These are phyloP conservation scores for Tenebrosternarchus preto DNA, from an alignment of 2,113 vertebrate species.

Conservation along the genomic window DNA sequence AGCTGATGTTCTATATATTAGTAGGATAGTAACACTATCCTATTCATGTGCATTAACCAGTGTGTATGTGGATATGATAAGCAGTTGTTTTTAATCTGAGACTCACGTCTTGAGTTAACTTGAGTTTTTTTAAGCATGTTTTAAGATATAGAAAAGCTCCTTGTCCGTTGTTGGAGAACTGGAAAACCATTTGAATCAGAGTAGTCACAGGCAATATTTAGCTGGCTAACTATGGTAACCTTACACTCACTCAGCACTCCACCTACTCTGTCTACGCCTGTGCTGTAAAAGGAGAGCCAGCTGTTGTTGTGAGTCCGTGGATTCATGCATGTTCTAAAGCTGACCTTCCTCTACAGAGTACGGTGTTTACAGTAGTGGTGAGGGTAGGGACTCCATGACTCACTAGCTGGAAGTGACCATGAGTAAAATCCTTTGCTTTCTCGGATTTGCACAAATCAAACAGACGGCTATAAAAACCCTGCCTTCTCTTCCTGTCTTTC, in stretches of 20 bases:
- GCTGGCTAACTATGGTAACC: background rate
- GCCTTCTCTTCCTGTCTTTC: background rate
- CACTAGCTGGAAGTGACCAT: constrained; percentile 15
- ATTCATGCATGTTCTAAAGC: constrained; percentile 26
- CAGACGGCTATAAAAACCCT: constrained; percentile 8
- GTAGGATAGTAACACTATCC: no score
- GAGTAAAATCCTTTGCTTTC: constrained; percentile 23
- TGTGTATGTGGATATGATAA: no score
- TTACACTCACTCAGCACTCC: constrained; percentile 11
- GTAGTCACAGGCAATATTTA: constrained; percentile 18
- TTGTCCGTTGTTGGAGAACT: background rate
- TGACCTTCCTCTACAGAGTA: background rate
- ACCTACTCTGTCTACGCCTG: constrained; percentile 4
- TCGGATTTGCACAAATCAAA: constrained; percentile 39
- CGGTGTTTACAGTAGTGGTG: background rate
- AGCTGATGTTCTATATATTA: no score
- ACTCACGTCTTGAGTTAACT: background rate
- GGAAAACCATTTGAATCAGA: background rate
- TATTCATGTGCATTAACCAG: no score
- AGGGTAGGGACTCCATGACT: background rate
- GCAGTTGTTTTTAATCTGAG: no score
- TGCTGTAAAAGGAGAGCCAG: constrained; percentile 22
- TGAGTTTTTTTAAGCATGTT: background rate
- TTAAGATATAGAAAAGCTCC: background rate
- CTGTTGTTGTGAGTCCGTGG: constrained; percentile 24